Evolutionary conservation across 2,797 vertebrate genomes (phyloP).

Genomic region (Enoplosus armatus): DNA sequence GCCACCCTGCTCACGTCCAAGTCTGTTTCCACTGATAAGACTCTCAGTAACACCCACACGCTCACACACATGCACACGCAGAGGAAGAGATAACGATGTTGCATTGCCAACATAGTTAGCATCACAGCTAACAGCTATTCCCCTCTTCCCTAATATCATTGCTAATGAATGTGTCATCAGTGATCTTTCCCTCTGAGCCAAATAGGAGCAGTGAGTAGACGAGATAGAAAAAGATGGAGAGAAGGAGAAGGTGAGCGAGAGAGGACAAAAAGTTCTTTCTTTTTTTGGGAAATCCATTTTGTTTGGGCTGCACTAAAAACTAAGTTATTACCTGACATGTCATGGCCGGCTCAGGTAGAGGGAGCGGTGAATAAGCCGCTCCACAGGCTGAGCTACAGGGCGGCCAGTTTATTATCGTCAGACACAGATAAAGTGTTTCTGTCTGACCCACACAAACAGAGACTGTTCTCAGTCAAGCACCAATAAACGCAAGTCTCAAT

Average conservation of each 20-base stretch:
- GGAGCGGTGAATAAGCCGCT: conserved; percentile 41
- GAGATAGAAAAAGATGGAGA: background rate
- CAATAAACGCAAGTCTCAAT: conserved; percentile 3
- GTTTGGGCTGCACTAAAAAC: conserved; percentile 53
- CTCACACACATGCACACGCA: conserved; percentile 16
- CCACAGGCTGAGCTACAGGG: conserved; percentile 36
- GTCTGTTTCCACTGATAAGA: conserved; percentile 84
- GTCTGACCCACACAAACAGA: conserved; percentile 12
- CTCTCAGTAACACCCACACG: conserved; percentile 54
- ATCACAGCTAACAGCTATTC: conserved; percentile 65
- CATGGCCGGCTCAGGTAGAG: conserved; percentile 26
- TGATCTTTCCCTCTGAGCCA: conserved; percentile 52
- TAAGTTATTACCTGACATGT: conserved; percentile 61
- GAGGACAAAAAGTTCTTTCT: conserved; percentile 33
- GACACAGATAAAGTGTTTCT: conserved; percentile 42
- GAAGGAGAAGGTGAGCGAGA: conserved; percentile 15
- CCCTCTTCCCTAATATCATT: conserved; percentile 45
- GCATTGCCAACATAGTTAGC: conserved; percentile 68
- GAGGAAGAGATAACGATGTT: conserved; percentile 55
- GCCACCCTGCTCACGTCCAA: conserved; percentile 76
- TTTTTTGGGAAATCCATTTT: conserved; percentile 36
- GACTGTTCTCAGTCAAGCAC: conserved; percentile 1
- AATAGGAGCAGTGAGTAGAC: conserved; percentile 9
- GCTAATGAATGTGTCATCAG: conserved; percentile 73
- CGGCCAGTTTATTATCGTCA: conserved; percentile 37